phyloP scores from a whole-genome alignment of 2,113 vertebrate genomes.

The Ciconia boyciana region DNA sequence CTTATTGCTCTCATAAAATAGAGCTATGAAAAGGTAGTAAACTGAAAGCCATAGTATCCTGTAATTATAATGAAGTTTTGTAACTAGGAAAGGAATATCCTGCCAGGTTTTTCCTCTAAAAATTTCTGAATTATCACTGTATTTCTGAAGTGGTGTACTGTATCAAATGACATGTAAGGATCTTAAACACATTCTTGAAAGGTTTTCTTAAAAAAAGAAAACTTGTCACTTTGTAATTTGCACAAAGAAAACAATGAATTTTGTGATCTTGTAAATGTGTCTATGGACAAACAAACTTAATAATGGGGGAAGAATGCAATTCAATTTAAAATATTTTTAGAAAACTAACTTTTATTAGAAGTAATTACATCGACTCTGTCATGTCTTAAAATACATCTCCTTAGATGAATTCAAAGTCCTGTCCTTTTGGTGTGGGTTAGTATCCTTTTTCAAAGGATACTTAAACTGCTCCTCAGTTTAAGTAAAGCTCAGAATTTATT shows the following conservation, averaged over 20 bases:
- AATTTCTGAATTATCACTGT: not conserved
- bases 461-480: not conserved
- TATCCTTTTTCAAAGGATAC: not conserved
- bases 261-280: not conserved
- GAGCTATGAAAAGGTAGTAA: not conserved
- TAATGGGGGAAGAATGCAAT: not conserved
- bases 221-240: slow-evolving; percentile 53
- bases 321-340: not conserved
- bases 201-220: not conserved
- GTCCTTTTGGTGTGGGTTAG: not conserved
- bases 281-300: not conserved
- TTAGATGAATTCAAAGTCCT: not conserved
- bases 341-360: not conserved
- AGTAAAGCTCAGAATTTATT: not conserved
- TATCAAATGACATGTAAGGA: slow-evolving; percentile 59
- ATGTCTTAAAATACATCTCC: not conserved
- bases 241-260: not conserved
- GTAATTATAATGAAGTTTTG: not conserved
- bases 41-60: not conserved
- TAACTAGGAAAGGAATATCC: not conserved
- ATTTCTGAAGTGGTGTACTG: slow-evolving; percentile 11
- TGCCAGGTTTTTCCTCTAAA: not conserved
- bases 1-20: not conserved
- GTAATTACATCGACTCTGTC: not conserved
- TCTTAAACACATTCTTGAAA: slow-evolving; percentile 60